These are phyloP conservation scores for Lasioglossum villosulum DNA, from an alignment of 2,888 invertebrate species.

Conservation along the genomic window DNA sequence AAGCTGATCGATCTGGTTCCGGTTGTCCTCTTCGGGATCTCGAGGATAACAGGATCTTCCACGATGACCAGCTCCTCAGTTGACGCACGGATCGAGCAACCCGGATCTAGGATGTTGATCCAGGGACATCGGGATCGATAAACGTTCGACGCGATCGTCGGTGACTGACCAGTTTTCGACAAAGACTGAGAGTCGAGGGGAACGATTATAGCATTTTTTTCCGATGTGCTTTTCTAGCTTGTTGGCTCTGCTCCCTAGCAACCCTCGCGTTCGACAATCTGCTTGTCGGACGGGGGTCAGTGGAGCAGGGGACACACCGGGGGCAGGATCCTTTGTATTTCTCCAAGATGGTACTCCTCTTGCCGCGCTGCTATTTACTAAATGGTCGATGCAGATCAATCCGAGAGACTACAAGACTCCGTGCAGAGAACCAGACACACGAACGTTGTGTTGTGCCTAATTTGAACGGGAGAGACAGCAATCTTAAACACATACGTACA, in stretches of 20 bases:
- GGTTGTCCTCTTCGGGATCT: neutral
- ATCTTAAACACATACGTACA: neutral
- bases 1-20: neutral
- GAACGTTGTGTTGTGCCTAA: slow-evolving; percentile 68
- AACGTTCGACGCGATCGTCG: neutral
- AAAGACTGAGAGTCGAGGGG: neutral
- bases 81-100: slow-evolving; percentile 40
- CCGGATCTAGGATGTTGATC: no score
- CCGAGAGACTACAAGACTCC: slow-evolving; percentile 67
- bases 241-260: neutral
- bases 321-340: slow-evolving; percentile 1
- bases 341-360: slow-evolving; percentile 48
- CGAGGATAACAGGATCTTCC: slow-evolving; percentile 13
- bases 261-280: slow-evolving; percentile 22
- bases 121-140: no score
- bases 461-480: slow-evolving; percentile 35
- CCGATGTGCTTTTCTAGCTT: slow-evolving; percentile 6
- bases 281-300: slow-evolving; percentile 18
- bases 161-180: neutral
- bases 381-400: slow-evolving; percentile 57
- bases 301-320: slow-evolving; percentile 26
- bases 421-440: slow-evolving; percentile 29
- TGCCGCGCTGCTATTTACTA: slow-evolving; percentile 9
- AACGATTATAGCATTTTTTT: neutral
- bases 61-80: slow-evolving; percentile 44